Conservation (phyloP, 2,113 vertebrate genomes). For the Telmatochromis sp. region DNA sequence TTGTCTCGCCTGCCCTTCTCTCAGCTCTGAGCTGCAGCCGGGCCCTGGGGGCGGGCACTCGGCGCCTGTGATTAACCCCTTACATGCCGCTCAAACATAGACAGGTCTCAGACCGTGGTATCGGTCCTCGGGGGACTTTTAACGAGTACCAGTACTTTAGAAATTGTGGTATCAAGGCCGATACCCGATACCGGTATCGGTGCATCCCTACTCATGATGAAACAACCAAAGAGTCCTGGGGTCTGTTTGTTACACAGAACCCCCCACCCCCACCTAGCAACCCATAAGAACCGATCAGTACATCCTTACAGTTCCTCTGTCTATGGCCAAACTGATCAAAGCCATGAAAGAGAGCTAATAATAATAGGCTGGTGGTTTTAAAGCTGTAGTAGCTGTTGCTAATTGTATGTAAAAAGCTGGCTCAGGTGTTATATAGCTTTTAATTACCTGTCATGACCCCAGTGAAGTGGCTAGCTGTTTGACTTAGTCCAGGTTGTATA, state of each 20-base stretch:
- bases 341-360: not conserved
- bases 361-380: not conserved
- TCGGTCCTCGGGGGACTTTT: too few species aligned
- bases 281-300: not conserved
- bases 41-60: too few species aligned
- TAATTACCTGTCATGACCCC: not conserved
- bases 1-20: too few species aligned
- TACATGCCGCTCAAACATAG: too few species aligned
- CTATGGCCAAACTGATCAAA: not conserved
- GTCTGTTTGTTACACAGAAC: not conserved
- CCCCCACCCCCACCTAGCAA: not conserved
- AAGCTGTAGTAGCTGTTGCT: not conserved
- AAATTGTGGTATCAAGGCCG: too few species aligned
- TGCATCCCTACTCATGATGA: not conserved
- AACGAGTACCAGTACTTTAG: too few species aligned
- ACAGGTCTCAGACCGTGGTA: too few species aligned
- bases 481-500: conserved; percentile 28
- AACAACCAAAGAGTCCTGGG: not conserved
- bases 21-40: too few species aligned
- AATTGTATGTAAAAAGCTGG: not conserved
- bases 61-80: too few species aligned
- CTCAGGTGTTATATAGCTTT: not conserved
- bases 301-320: not conserved
- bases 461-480: not conserved
- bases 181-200: too few species aligned